A percentile compares a stretch with the other conserved stretches of the same genome.
These are phyloP conservation scores for Forficula auricularia DNA, from an alignment of 1,140 invertebrate species.

Conservation along the genomic window DNA sequence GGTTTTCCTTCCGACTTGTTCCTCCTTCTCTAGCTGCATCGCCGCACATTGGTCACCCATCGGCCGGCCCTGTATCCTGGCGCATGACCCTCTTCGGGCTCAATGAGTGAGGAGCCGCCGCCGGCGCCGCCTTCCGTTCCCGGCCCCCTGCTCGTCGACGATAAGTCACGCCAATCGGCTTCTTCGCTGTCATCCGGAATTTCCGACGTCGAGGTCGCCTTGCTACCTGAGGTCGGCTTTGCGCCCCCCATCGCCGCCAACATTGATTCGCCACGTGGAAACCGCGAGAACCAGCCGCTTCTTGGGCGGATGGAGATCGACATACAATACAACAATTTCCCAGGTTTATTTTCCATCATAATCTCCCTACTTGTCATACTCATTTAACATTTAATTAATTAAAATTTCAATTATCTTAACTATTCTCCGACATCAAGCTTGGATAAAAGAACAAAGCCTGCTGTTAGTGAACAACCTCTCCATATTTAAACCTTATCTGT, in stretches of 20 bases:
- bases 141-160: conserved; percentile 13
- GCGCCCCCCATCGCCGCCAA: conserved; percentile 22
- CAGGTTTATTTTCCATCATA: conserved; percentile 50
- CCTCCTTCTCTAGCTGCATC: too few relatives aligned
- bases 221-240: conserved; percentile 42
- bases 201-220: conserved; percentile 43
- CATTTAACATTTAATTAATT: conserved; percentile 2
- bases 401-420: background rate
- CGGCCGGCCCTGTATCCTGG: too few relatives aligned
- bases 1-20: too few relatives aligned
- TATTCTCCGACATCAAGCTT: background rate
- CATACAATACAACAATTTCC: conserved; percentile 59
- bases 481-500: too few relatives aligned
- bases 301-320: conserved; percentile 60
- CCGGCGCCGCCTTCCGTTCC: conserved; percentile 1
- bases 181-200: conserved; percentile 13
- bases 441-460: too few relatives aligned
- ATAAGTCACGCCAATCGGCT: conserved; percentile 12
- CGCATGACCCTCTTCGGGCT: conserved; percentile 3
- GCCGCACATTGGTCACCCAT: too few relatives aligned
- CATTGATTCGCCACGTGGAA: conserved; percentile 56
- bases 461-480: too few relatives aligned
- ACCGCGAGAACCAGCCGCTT: conserved; percentile 76
- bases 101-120: conserved; percentile 20
- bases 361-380: background rate